phyloP scores from a whole-genome alignment of 2,797 vertebrate species.

The Anguilla obscura region DNA sequence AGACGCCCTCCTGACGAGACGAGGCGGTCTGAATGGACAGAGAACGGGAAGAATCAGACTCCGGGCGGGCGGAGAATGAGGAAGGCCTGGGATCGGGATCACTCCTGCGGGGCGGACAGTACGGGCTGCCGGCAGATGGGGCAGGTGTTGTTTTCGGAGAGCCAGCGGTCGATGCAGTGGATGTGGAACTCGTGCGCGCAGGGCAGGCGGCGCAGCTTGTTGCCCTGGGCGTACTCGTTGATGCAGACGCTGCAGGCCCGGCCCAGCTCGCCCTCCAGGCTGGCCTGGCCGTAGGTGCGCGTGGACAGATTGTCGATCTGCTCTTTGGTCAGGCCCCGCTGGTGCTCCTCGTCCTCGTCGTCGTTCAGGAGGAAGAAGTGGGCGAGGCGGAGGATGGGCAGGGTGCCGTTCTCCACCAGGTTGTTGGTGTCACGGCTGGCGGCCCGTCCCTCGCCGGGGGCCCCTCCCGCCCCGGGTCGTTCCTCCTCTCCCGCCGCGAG shows the following conservation, averaged over 20 bases:
- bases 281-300: slow-evolving; percentile 84
- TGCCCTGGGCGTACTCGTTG: slow-evolving; percentile 91
- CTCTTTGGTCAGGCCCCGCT: slow-evolving; percentile 93
- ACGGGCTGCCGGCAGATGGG: slow-evolving; percentile 93
- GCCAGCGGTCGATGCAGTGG: slow-evolving; percentile 96
- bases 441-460: neutral
- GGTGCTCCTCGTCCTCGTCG: slow-evolving; percentile 82
- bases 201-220: slow-evolving; percentile 90
- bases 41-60: slow-evolving; percentile 52
- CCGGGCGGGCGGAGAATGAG: slow-evolving; percentile 12
- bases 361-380: slow-evolving; percentile 93
- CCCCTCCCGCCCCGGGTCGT: neutral
- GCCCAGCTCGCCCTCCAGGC: slow-evolving; percentile 80
- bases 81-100: slow-evolving; percentile 49
- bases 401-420: slow-evolving; percentile 84
- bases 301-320: slow-evolving; percentile 97
- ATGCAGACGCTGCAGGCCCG: slow-evolving; percentile 93
- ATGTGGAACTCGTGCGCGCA: slow-evolving; percentile 94
- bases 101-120: slow-evolving; percentile 75
- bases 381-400: slow-evolving; percentile 87
- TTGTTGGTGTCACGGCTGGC: slow-evolving; percentile 75
- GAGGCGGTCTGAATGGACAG: slow-evolving; percentile 35
- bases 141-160: slow-evolving; percentile 95
- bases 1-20: neutral
- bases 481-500: slow-evolving; percentile 26